These are phyloP conservation scores for Cataglyphis cursor DNA, from an alignment of 2,888 invertebrate genomes.

Conservation along the genomic window DNA sequence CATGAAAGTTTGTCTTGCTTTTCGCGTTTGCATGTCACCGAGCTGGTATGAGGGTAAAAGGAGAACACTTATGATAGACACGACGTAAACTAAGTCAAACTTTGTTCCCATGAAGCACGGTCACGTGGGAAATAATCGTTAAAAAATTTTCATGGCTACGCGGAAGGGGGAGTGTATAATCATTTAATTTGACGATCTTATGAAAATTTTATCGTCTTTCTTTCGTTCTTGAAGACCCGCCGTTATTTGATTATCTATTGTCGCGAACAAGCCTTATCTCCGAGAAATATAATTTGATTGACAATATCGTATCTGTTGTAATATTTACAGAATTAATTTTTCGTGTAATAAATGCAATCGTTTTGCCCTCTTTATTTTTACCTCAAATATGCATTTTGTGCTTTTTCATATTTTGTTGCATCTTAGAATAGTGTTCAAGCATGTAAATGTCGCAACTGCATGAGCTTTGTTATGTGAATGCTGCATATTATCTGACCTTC, in stretches of 20 bases:
- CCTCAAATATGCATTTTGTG: neutral
- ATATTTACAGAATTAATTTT: neutral
- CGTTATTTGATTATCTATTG: neutral
- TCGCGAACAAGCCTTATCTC: neutral
- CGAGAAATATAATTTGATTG: neutral
- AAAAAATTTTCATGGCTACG: slow-evolving; percentile 22
- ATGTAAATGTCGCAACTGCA: too few relatives aligned
- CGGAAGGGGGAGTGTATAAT: neutral
- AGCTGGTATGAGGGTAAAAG: slow-evolving; percentile 17
- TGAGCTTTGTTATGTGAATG: neutral
- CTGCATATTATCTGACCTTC: slow-evolving; percentile 6
- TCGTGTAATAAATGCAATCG: neutral
- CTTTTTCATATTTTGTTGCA: slow-evolving; percentile 5
- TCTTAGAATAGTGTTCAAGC: neutral
- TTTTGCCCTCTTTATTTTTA: slow-evolving; percentile 28
- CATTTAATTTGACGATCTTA: neutral
- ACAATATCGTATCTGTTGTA: neutral
- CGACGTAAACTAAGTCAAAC: slow-evolving; percentile 30
- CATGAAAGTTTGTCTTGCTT: slow-evolving; percentile 62
- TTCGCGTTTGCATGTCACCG: neutral
- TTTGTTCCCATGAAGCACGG: neutral
- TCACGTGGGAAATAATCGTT: slow-evolving; percentile 29
- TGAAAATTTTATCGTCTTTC: slow-evolving; percentile 24
- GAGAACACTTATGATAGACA: slow-evolving; percentile 27
- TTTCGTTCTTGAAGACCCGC: neutral